Base-by-base conservation (phyloP, 2,113 vertebrate genomes). In the Erinaceus europaeus region DNA sequence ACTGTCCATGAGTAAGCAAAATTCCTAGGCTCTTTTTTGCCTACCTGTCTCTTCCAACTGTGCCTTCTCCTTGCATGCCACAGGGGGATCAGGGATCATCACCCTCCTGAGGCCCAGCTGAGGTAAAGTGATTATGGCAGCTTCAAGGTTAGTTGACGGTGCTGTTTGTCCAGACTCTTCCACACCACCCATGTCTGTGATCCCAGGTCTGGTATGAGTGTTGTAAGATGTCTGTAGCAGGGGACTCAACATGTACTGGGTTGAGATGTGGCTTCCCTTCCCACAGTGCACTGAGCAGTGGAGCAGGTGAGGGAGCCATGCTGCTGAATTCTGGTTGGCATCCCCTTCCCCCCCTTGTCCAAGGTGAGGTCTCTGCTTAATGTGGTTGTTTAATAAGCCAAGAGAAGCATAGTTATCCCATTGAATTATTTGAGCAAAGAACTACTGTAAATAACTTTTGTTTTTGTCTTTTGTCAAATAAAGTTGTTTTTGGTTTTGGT, bases 391-490 rank as follows among this genome's bases (percentile, higher is more conserved):
- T 90, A 80, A 40, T 55, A 92, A 88, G 88, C 50, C 67, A 90
- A 80, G 80, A 80, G 52, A 92, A 90, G 90, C 80, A 93, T 69
- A 74, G 76, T 86, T 92, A 72, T 83, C 94, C 86, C 72, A 4
- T 90, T 92, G 84, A 93, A 71, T 83, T 93, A 89, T 95, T 78
- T 94, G 89, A 93, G 69, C 53, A 84, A 91, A 92, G 86, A 95
- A 89, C 94, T 96, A 96, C 93, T 96, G 92, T 95, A 96, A 95
- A 96, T 95, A 96, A 93, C 71, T 92, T n/a, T n/a, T 61, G 87
- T 81, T 94, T 89, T 93, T 95, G 90, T 95, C 84, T 92, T 94
- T 88, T 93, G 94, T 95, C 87, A 93, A 96, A 95, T 96, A 96
- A 95, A 96, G 74, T 90, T 93, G 88, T 82, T 94, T 81, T 84